Evolutionary conservation across 2,113 vertebrate genomes (phyloP).

Genomic region (Pedionomus torquatus): DNA sequence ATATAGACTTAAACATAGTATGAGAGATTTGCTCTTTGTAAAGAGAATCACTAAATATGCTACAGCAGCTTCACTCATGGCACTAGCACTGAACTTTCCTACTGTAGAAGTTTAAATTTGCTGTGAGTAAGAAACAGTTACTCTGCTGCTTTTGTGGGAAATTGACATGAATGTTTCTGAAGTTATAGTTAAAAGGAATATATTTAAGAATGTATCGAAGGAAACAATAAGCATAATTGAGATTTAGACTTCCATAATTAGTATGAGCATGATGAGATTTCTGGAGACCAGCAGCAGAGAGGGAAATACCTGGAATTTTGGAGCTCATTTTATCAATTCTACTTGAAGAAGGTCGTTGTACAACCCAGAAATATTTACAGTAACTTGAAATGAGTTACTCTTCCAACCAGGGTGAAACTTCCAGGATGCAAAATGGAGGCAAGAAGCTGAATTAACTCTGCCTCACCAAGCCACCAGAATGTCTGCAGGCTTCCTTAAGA

Average conservation of each 20-base stretch:
- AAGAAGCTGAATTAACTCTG: neutral
- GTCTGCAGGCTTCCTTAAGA: neutral
- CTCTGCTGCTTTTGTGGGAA: neutral
- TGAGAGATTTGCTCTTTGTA: neutral
- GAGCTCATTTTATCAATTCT: neutral
- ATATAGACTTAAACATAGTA: neutral
- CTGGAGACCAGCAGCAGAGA: neutral
- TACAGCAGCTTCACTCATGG: neutral
- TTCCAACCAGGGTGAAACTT: neutral
- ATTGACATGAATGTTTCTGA: neutral
- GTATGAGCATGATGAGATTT: neutral
- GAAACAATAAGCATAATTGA: neutral
- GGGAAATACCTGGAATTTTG: neutral
- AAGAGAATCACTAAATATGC: neutral
- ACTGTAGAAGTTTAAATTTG: conserved; percentile 25
- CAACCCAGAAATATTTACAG: neutral
- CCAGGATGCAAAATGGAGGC: neutral
- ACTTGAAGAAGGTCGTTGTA: neutral
- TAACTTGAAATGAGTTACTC: neutral
- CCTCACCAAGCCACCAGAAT: neutral
- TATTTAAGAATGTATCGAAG: neutral
- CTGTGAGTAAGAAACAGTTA: neutral
- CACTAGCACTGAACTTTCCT: neutral
- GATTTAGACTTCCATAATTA: neutral
- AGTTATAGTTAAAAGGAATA: neutral